These are phyloP conservation scores for Thysanoteuthis rhombus DNA, from an alignment of 2,888 invertebrate species.

Conservation along the genomic window DNA sequence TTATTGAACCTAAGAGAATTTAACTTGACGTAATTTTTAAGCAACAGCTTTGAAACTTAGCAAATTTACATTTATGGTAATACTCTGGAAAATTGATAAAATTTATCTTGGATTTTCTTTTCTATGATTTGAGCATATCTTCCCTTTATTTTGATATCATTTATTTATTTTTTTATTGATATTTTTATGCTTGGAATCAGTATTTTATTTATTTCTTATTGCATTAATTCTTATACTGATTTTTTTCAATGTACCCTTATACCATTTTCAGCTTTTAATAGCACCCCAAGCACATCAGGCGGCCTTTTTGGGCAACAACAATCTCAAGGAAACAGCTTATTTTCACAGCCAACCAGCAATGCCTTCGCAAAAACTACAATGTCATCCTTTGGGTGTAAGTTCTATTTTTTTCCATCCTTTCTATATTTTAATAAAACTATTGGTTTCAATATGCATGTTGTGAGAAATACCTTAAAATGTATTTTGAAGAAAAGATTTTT, in stretches of 20 bases:
- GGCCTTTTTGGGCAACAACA: slow-evolving; percentile 38
- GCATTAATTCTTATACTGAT: too few species aligned
- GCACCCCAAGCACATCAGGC: slow-evolving; percentile 35
- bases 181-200: too few species aligned
- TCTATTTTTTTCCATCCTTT: not conserved
- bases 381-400: slow-evolving; percentile 45
- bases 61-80: too few species aligned
- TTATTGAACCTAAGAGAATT: not conserved
- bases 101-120: too few species aligned
- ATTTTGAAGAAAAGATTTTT: not conserved
- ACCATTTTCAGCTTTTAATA: slow-evolving; percentile 41
- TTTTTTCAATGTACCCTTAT: not conserved
- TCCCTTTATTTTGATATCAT: too few species aligned
- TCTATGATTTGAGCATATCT: too few species aligned
- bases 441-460: not conserved
- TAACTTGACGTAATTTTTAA: not conserved
- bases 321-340: slow-evolving; percentile 21
- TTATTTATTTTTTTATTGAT: too few species aligned
- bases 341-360: slow-evolving; percentile 47
- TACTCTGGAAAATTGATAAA: too few species aligned
- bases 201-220: too few species aligned
- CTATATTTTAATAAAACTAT: too few species aligned
- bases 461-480: not conserved
- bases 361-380: slow-evolving; percentile 55
- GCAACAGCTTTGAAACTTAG: too few species aligned